Evolutionary conservation across 2,797 vertebrate species (phyloP), one percentile per base, ranked within the genome.

Genomic region (Momotus momota): DNA sequence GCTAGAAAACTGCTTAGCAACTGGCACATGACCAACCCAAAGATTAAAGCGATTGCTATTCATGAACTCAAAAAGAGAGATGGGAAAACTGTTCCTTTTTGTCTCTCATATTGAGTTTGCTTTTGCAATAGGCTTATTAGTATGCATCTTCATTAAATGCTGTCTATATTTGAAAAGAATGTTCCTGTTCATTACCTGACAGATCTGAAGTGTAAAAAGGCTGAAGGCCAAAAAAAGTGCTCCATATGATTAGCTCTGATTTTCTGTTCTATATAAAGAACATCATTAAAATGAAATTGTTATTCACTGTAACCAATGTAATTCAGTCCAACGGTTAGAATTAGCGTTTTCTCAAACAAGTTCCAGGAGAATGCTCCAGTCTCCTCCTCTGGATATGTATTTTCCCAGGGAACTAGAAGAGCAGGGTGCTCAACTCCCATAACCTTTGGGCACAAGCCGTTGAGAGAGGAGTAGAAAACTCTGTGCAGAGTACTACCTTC

Each of bases 241-340:
- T 96, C 55, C 40, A 5, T 86, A 49, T 60, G 89, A 93, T 96
- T 83, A 93, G 46, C 81, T 94, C 67, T 26, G 69, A 75, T 93
- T 90, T 88, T 91, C 89, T 69, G 57, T 87, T 96, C 88, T 88
- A 74, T 86, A 79, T 66, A 71, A 81, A 84, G 77, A 70, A 60
- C 82, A 71, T 61, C 67, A 81, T 95, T 96, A 96, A 95, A 96
- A 90, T 57, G 67, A 94, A 90, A 94, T 96, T 86, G 88, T 93
- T 88, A 88, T 73, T 88, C 88, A 78, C 67, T 92, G 90, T 77
- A 94, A 90, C 92, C 77, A 91, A 74, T 89, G 31, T 81, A 86
- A 92, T 87, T 86, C 88, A 90, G 66, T 31, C 52, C 80, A 90
- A 75, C 77, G 78, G 52, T 31, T 83, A 46, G 43, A 92, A 94